Percentiles rank a stretch among this genome's conserved stretches.
Conservation (phyloP, 2,113 vertebrate genomes). For the Sprattus sprattus region DNA sequence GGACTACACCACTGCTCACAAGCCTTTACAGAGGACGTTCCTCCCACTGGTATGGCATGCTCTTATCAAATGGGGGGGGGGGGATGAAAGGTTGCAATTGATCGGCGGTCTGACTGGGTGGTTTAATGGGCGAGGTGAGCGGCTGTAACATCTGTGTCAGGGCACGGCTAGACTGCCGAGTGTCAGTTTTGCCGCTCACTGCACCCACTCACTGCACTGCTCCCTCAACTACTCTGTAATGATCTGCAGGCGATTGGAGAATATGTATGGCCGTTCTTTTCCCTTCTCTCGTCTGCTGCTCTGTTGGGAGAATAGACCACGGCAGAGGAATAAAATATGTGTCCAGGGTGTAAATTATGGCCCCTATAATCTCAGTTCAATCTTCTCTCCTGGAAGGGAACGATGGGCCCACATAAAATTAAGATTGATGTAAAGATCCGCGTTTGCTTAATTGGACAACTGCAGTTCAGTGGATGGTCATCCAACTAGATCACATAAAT, state of each 20-base stretch:
- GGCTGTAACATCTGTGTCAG: background rate
- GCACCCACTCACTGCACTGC: background rate
- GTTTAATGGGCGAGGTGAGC: background rate
- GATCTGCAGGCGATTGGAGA: background rate
- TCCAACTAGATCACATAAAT: background rate
- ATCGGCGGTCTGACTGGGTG: background rate
- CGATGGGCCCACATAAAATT: background rate
- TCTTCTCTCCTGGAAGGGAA: background rate
- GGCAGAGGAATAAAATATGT: background rate
- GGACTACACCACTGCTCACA: too few relatives aligned
- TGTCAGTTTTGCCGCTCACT: background rate
- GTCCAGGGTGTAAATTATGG: background rate
- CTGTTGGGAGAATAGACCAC: background rate
- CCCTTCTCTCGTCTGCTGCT: background rate
- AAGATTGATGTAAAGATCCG: slow-evolving; percentile 2
- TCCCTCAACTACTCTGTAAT: background rate
- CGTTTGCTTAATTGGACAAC: background rate
- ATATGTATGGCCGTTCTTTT: background rate
- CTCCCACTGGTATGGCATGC: background rate
- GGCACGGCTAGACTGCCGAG: background rate
- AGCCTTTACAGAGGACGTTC: background rate
- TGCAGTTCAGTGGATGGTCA: slow-evolving; percentile 13
- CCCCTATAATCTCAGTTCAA: background rate
- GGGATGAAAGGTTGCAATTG: background rate
- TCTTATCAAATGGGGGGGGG: background rate